Evolutionary conservation across 2,113 vertebrate genomes (phyloP).

Genomic region (Origma solitaria): DNA sequence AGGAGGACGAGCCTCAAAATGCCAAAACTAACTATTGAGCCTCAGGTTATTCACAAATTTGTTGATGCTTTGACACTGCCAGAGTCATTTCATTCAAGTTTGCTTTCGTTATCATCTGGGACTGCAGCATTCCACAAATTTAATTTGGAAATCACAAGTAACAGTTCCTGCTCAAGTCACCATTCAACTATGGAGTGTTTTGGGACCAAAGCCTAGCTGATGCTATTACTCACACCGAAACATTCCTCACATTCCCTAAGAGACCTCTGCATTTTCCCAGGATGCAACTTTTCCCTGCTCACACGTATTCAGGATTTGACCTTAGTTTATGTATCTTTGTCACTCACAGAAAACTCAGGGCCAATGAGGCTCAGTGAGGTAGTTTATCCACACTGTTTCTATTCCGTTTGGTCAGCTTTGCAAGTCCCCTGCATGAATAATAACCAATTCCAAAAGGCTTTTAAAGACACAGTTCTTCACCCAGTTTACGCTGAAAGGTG

Average conservation of each 20-base stretch:
- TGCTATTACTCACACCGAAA: not conserved
- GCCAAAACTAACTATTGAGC: not conserved
- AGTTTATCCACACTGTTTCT: not conserved
- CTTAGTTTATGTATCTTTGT: not conserved
- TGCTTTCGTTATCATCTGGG: not conserved
- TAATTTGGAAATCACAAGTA: not conserved
- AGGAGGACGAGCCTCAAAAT: accelerated
- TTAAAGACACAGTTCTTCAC: not conserved
- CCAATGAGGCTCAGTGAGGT: not conserved
- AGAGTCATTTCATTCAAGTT: not conserved
- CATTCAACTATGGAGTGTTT: not conserved
- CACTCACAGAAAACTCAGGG: not conserved
- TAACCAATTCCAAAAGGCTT: not conserved
- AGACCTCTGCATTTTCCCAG: accelerated
- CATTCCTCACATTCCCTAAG: accelerated
- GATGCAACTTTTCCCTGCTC: not conserved
- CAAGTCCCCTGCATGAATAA: not conserved
- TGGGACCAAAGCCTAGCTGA: not conserved
- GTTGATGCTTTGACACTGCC: not conserved
- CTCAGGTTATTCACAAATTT: not conserved
- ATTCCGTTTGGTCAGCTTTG: not conserved
- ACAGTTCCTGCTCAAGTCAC: not conserved
- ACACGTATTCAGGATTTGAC: not conserved
- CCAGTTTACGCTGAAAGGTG: not conserved
- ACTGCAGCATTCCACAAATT: not conserved